Evolutionary conservation across 37 sponge, comb jelly and placozoan species (phyloP).

Genomic region (Cladorhizidae sp.): DNA sequence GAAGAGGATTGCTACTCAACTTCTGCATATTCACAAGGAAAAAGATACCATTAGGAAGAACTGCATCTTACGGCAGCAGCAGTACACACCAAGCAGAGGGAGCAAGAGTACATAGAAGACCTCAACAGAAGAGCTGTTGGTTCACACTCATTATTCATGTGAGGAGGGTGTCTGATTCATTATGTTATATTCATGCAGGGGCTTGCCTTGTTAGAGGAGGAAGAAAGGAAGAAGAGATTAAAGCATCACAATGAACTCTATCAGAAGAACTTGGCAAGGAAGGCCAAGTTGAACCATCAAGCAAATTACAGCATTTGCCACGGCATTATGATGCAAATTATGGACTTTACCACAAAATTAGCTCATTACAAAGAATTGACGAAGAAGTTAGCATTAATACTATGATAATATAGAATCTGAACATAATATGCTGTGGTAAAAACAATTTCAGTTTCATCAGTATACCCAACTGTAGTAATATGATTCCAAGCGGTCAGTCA

Average conservation of each 20-base stretch:
- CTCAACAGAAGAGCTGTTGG: slow-evolving; percentile 83
- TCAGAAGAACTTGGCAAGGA: slow-evolving; percentile 29
- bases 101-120: slow-evolving; percentile 78
- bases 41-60: slow-evolving; percentile 86
- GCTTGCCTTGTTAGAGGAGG: slow-evolving; percentile 38
- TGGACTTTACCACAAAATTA: slow-evolving; percentile 75
- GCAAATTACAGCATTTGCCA: slow-evolving; percentile 51
- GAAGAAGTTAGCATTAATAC: slow-evolving; percentile 40
- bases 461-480: neutral
- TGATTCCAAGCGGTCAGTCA: too few relatives aligned
- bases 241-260: slow-evolving; percentile 47
- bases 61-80: slow-evolving; percentile 70
- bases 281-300: slow-evolving; percentile 57
- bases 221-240: slow-evolving; percentile 53
- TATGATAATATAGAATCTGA: neutral
- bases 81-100: slow-evolving; percentile 82
- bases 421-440: too few relatives aligned
- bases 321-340: slow-evolving; percentile 66
- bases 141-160: neutral
- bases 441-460: neutral
- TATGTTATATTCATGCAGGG: slow-evolving; percentile 1
- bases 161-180: neutral
- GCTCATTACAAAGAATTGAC: slow-evolving; percentile 82
- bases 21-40: slow-evolving; percentile 89
- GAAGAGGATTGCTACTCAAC: slow-evolving; percentile 88